Evolutionary conservation across 2,888 invertebrate genomes (phyloP).

Genomic region (Alloplasta piceator): DNA sequence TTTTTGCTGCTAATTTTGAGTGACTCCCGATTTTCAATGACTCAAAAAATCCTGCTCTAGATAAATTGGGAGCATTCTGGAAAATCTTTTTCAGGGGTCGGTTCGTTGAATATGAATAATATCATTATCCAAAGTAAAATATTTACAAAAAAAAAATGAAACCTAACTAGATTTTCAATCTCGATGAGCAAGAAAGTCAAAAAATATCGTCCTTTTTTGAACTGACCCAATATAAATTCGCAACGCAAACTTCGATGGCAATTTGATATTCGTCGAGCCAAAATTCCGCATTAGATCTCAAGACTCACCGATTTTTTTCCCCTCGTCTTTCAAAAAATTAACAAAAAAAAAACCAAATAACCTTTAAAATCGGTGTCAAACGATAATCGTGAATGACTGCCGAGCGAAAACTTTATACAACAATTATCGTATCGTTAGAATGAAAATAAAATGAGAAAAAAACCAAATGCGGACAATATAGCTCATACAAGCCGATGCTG

Average conservation of each 20-base stretch:
- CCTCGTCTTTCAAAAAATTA: not conserved
- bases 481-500: constrained; percentile 66
- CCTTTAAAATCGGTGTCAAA: constrained; percentile 20
- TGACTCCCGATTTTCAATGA: too few relatives aligned
- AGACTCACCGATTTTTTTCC: not conserved
- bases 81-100: too few relatives aligned
- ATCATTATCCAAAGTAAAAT: too few relatives aligned
- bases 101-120: too few relatives aligned
- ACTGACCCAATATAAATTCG: not conserved
- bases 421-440: constrained; percentile 44
- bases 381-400: constrained; percentile 22
- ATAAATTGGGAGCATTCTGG: too few relatives aligned
- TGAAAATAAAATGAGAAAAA: constrained; percentile 35
- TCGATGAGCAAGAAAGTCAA: too few relatives aligned
- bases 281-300: constrained; percentile 12
- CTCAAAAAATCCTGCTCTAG: too few relatives aligned
- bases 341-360: constrained; percentile 30
- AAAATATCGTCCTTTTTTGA: too few relatives aligned
- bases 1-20: too few relatives aligned
- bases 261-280: constrained; percentile 32
- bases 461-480: constrained; percentile 58
- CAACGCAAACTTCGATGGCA: constrained; percentile 35
- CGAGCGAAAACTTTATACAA: constrained; percentile 30
- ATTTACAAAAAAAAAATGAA: too few relatives aligned
- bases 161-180: too few relatives aligned